Conservation (phyloP, 1,140 invertebrate species). For the Listronotus bonariensis region DNA sequence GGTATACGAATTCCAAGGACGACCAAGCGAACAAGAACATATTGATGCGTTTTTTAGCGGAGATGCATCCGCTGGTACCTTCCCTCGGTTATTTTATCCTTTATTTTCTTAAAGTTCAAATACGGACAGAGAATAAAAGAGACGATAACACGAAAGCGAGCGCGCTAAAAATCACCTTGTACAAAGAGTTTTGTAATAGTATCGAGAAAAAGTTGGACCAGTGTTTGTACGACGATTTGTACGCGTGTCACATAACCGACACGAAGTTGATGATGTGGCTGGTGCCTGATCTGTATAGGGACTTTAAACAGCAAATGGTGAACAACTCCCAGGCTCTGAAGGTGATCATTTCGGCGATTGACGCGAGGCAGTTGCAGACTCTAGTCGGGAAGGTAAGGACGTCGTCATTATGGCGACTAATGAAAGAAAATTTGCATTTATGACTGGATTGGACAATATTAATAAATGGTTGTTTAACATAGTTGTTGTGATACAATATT, state of each 20-base stretch:
- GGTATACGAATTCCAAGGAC: slow-evolving; percentile 70
- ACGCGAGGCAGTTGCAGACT: slow-evolving; percentile 86
- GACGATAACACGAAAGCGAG: slow-evolving; percentile 63
- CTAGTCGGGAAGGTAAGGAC: slow-evolving; percentile 73
- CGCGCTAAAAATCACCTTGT: slow-evolving; percentile 81
- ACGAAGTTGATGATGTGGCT: slow-evolving; percentile 86
- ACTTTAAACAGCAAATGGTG: slow-evolving; percentile 84
- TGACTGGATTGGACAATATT: no score
- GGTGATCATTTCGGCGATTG: slow-evolving; percentile 85
- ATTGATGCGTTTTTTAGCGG: slow-evolving; percentile 73
- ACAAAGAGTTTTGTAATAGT: slow-evolving; percentile 84
- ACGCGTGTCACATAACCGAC: slow-evolving; percentile 87
- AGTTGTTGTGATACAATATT: no score
- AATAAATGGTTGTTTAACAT: no score
- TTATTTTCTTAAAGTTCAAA: slow-evolving; percentile 83
- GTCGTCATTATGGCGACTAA: no score
- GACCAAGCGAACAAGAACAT: slow-evolving; percentile 79
- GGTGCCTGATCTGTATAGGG: slow-evolving; percentile 88
- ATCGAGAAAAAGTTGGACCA: slow-evolving; percentile 78
- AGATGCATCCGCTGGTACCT: slow-evolving; percentile 67
- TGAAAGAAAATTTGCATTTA: no score
- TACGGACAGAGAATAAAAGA: slow-evolving; percentile 63
- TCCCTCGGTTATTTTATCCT: slow-evolving; percentile 83
- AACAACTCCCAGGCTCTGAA: slow-evolving; percentile 86
- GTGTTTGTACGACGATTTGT: slow-evolving; percentile 78